Conservation (phyloP, 2,113 vertebrate species). For the Noctilio leporinus region DNA sequence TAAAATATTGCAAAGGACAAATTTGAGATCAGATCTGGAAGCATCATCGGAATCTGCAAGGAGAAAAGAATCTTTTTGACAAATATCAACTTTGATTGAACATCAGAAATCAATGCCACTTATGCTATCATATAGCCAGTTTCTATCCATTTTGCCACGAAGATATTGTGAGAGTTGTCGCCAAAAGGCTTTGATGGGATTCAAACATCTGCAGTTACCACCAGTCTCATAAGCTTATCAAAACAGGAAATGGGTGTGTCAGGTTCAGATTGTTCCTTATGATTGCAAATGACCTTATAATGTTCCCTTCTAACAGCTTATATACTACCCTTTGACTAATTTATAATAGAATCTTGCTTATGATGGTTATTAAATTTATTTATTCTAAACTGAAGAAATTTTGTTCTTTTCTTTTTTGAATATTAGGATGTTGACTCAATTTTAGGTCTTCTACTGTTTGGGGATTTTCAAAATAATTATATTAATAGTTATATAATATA, state of each 20-base stretch:
- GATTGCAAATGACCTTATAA: background rate
- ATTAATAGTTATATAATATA: background rate
- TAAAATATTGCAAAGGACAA: background rate
- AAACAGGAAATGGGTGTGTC: slow-evolving; percentile 35
- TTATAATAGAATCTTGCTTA: background rate
- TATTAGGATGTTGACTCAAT: background rate
- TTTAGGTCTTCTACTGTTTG: background rate
- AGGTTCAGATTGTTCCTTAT: background rate
- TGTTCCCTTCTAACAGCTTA: background rate
- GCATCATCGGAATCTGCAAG: background rate
- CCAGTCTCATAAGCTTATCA: background rate
- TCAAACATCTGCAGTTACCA: background rate
- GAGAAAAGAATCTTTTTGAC: background rate
- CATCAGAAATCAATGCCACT: background rate
- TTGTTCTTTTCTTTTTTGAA: background rate
- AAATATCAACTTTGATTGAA: too few species aligned
- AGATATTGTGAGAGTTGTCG: background rate
- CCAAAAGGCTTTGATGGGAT: background rate
- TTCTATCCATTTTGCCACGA: background rate
- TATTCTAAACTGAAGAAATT: background rate
- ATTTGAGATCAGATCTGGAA: background rate
- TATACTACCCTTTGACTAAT: background rate
- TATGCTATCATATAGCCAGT: background rate
- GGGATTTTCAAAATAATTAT: background rate
- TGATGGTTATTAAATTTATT: background rate